Evolutionary conservation across 2,888 invertebrate species (phyloP), one percentile per base, ranked within the genome.

Genomic region (Mythimna albipuncta): DNA sequence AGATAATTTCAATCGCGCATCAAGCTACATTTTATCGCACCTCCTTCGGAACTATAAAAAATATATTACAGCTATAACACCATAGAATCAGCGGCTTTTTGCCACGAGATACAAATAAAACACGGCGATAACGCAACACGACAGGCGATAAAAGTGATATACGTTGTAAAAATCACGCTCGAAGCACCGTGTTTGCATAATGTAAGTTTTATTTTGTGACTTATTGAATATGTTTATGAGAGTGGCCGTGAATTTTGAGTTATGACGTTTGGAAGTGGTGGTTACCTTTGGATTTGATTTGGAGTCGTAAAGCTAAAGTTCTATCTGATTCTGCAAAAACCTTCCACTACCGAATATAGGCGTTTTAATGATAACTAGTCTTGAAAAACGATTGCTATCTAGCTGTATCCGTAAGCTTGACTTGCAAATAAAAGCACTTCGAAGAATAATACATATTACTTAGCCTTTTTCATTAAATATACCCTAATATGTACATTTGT

Each of bases 11-110:
- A 83, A 87, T 86, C 87, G 87, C 81, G 52, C 64, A 80, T 85
- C 81, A 81, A 75, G 76, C 75, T 70, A 69, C 81, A 82, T 89
- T 89, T 89, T 89, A 89, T 87, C 86, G 81, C 61, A 72, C 86
- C 87, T 87, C 86, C 86, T 84, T 82, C 88, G 90, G 91, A 91
- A 90, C 88, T 89, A 91, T 91, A 92, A 92, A 91, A 89, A 87
- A 76, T 87, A 89, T 91, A 91, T 90, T 89, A 87, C 83, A 76
- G 81, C 86, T 86, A 84, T 90, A 91, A 90, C 88, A 86, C 88
- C 87, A 89, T 89, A 89, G 88, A 89, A 87, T 85, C 84, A 83
- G 83, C 79, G 81, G 84, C 77, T 73, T 87, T 83, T 83, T 78
- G 79, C 68, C 82, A 66, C 74, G 75, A 85, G 87, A 89, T 89